Evolutionary conservation across 2,797 vertebrate species (phyloP).

Genomic region (Centroberyx gerrardi): DNA sequence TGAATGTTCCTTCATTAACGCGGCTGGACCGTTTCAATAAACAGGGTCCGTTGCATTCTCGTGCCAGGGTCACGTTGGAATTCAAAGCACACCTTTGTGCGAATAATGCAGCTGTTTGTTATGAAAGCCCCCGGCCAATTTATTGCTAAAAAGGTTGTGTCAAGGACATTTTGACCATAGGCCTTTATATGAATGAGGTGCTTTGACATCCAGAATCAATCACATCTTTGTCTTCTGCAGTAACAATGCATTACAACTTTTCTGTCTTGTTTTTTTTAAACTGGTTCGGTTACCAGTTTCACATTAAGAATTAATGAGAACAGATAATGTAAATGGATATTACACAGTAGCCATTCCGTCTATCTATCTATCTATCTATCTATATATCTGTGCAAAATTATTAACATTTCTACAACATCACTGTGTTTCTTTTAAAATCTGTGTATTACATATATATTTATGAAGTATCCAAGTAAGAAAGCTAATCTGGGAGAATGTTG

Average conservation of each 20-base stretch:
- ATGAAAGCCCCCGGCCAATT: constrained; percentile 55
- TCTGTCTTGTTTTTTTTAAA: neutral
- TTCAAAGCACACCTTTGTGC: constrained; percentile 48
- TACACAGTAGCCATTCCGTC: neutral
- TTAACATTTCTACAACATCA: no score
- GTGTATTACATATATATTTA: constrained; percentile 37
- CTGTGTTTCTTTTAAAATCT: neutral
- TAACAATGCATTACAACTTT: constrained; percentile 17
- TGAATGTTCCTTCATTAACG: constrained; percentile 82
- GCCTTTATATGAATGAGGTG: constrained; percentile 43
- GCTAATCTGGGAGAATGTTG: constrained; percentile 17
- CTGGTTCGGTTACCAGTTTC: no score
- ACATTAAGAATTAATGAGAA: no score
- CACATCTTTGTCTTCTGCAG: constrained; percentile 35
- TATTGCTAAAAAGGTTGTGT: constrained; percentile 59
- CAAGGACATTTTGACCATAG: constrained; percentile 69
- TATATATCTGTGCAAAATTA: neutral
- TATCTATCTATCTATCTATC: constrained; percentile 7
- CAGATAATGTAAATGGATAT: no score
- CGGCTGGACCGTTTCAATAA: constrained; percentile 68
- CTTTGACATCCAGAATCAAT: constrained; percentile 49
- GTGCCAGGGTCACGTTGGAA: constrained; percentile 53
- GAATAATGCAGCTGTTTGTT: constrained; percentile 69
- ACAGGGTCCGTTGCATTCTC: constrained; percentile 42
- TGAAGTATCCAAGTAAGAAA: constrained; percentile 6